Evolutionary conservation across 2,888 invertebrate species (phyloP), one percentile per base, ranked within the genome.

Genomic region (Ceramica pisi): DNA sequence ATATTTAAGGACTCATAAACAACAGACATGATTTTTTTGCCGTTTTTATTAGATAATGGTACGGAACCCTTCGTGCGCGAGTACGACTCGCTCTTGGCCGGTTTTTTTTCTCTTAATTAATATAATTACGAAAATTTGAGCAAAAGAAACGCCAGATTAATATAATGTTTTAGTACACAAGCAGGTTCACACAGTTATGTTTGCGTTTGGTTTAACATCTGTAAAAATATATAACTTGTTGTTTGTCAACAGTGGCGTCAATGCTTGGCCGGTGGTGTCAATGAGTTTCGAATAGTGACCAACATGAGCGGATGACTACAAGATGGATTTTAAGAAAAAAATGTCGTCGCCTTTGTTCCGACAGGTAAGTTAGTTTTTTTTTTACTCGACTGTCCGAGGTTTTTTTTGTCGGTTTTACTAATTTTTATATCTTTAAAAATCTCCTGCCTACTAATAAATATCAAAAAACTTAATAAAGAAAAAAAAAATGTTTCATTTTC

Each of bases 271-370:
- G 1, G 1, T 19, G 50, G 16, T 44, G 64, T 26, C 21, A 21
- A 14, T 26, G 16, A 8, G 80, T 50, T 48, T 48, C 44, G 44
- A n/a, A 38, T 21, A 61, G 59, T 62, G 75, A 50, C 14, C 69
- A 55, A 61, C 50, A 59, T 62, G 69, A 48, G n/a, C 14, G 51
- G 35, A 41, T 41, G 41, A 48, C 48, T 31, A 14, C 56, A 66
- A 2, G 46, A 41, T 41, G 41, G 41, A 41, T 41, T 41, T 41
- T 41, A 41, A 69, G 5, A 61, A 4, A 48, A 71, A 12, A 53
- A 75, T 80, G 79, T 19, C 59, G 6, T 48, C 76, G 1, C 79
- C 79, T 21, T 65, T 79, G 12, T 14, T 71, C 21, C 56, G 81
- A n/a, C 79, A 79, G 77, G 79, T 79, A 61, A 55, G 14, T 44